Percentiles rank a stretch among this genome's conserved stretches.
Conservation (phyloP, 2,113 vertebrate genomes). For the Lasiurus cinereus region DNA sequence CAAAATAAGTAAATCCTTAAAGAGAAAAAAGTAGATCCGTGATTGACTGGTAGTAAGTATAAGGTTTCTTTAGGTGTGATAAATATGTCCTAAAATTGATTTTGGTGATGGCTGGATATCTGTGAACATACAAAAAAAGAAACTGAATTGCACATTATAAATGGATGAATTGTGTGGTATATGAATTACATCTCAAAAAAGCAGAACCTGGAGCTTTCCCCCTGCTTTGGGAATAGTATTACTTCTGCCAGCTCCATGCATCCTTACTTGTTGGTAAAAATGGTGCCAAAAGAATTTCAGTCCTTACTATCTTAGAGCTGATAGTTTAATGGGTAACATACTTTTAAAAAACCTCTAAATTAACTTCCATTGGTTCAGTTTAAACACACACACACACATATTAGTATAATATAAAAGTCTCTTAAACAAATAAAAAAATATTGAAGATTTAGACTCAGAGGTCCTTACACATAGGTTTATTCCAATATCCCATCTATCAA, state of each 20-base stretch:
- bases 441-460: slow-evolving; percentile 1
- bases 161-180: neutral
- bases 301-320: slow-evolving; percentile 22
- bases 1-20: neutral
- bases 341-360: slow-evolving; percentile 20
- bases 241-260: slow-evolving; percentile 27
- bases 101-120: neutral
- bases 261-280: slow-evolving; percentile 50
- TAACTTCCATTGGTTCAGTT: neutral
- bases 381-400: neutral
- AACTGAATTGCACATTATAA: neutral
- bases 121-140: slow-evolving; percentile 12
- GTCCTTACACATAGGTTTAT: neutral
- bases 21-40: neutral
- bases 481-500: neutral
- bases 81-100: neutral
- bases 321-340: neutral
- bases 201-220: neutral
- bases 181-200: slow-evolving; percentile 36
- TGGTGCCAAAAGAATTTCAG: neutral
- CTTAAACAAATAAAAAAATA: slow-evolving; percentile 17
- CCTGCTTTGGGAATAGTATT: neutral
- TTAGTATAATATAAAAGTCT: slow-evolving; percentile 40
- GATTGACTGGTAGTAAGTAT: neutral
- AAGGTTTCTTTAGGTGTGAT: neutral